Base-by-base conservation (phyloP, 2,888 invertebrate species). In the Hipparchia semele region DNA sequence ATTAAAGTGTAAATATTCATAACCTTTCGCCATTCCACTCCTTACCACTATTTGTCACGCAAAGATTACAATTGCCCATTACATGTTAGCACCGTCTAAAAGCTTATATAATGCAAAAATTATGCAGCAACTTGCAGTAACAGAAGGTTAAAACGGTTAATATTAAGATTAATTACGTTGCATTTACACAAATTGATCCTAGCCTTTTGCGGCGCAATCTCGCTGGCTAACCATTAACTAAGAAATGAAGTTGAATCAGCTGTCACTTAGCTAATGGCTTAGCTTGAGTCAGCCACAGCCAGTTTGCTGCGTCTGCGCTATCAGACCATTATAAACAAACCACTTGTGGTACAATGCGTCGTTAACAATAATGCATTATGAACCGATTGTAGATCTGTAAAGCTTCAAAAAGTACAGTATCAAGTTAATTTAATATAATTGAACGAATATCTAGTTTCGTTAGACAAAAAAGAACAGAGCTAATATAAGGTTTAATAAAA, bases 401-500 rank as follows among this genome's bases (percentile, higher is more conserved):
- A 49, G 49, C 49, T 1, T 49, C 8, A 49, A 49, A 7, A 49
- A 7, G 8, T 23, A 23, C 23, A 23, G 23, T 23, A 23, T 23
- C 23, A 23, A 23, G 23, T 23, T 23, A 23, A 23, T 23, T 23
- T 23, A 23, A 23, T 23, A 39, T 39, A 4, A 39, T 39, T n/a
- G 6, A 46, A n/a, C 53, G 53, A 54, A 5, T 33, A 39, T 39
- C 1, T 39, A 59, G 23, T 54, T 54, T 12, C 53, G 9, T 60
- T 1, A 0, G 23, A 23, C 23, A 39, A 39, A 39, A 39, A 39
- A 10, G 10, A 65, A 53, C 0, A 58, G 13, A 67, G 12, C 13
- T 56, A 39, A 56, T 58, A 67, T 6, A 49, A 81, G 84, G 83
- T 81, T 81, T 81, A 83, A 86, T 84, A 84, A 84, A 87, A 87